A percentile compares a stretch with the other conserved stretches of the same genome.
These are phyloP conservation scores for Rhopilema esculentum DNA, from an alignment of 30 jellyfish, hydroid and myxozoan species.

Conservation along the genomic window DNA sequence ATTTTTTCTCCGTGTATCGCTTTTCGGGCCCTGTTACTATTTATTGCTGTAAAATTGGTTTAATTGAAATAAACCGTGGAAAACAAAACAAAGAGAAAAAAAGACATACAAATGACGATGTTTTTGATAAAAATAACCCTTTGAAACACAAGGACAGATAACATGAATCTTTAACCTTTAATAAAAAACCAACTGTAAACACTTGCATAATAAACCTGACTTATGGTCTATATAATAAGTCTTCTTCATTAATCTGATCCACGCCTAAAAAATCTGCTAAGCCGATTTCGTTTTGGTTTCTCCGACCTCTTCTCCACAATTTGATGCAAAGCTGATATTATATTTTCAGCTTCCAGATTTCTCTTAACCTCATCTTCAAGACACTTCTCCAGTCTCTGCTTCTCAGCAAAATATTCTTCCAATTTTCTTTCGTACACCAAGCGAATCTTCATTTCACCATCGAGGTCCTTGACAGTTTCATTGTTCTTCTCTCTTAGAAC, in stretches of 20 bases:
- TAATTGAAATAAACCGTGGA: no score
- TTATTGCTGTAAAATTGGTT: no score
- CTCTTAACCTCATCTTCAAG: not conserved
- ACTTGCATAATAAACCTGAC: no score
- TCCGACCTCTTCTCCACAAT: not conserved
- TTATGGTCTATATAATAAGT: no score
- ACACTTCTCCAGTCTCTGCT: not conserved
- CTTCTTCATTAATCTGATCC: not conserved
- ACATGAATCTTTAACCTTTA: no score
- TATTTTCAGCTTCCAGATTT: not conserved
- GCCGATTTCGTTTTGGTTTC: not conserved
- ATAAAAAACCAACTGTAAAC: no score
- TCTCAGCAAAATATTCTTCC: not conserved
- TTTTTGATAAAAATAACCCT: no score
- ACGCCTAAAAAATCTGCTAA: not conserved
- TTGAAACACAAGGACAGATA: no score
- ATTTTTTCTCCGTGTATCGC: no score
- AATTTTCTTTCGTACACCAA: not conserved
- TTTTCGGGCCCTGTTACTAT: no score
- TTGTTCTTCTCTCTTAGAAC: not conserved
- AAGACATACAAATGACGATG: no score
- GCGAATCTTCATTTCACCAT: not conserved
- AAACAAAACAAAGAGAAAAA: no score
- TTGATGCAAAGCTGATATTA: not conserved
- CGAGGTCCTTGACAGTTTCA: not conserved